Evolutionary conservation across 2,797 vertebrate genomes (phyloP), one percentile per base, ranked within the genome.

Genomic region (Cossypha heuglini): DNA sequence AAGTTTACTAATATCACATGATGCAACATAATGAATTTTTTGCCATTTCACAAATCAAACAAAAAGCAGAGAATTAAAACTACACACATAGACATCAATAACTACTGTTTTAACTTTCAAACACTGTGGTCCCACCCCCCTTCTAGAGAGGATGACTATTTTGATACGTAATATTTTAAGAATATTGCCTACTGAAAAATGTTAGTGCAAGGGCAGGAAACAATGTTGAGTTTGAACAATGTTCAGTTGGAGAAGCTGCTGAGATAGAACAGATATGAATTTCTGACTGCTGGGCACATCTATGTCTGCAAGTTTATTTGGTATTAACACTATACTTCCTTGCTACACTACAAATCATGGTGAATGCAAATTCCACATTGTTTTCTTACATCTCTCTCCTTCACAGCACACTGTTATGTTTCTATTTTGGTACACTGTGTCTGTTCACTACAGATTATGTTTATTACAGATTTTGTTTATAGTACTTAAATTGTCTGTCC

Each of bases 121-220:
- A 51, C 28, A 57, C 16, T 11, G 4, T 59, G 5, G 0, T n/a
- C 14, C 8, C 21, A 52, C 6, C 2, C 4, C 4, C 1, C 5
- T 71, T 64, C 54, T 78, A 61, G 17, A 64, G 24, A 52, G 33
- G 21, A 17, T 4, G 3, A 54, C 24, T 86, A 13, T 42, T 69
- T 46, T 66, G 51, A 24, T 67, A 49, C 3, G 1, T 9, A 57
- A 20, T 57, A 40, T 64, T 87, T 80, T 40, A 63, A 46, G 28
- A 88, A 58, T 14, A 66, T 6, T 79, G 3, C 11, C 13, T 13
- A 31, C 19, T 57, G 7, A 19, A n/a, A 74, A 77, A 24, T 62
- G 45, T 5, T 12, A 58, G 5, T 22, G 9, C 52, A 64, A 43
- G 51, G 42, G 52, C 25, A 72, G 21, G 5, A 73, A 78, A 61